Evolutionary conservation across 2,797 vertebrate species (phyloP).

Genomic region (Syngnathus rostellatus): DNA sequence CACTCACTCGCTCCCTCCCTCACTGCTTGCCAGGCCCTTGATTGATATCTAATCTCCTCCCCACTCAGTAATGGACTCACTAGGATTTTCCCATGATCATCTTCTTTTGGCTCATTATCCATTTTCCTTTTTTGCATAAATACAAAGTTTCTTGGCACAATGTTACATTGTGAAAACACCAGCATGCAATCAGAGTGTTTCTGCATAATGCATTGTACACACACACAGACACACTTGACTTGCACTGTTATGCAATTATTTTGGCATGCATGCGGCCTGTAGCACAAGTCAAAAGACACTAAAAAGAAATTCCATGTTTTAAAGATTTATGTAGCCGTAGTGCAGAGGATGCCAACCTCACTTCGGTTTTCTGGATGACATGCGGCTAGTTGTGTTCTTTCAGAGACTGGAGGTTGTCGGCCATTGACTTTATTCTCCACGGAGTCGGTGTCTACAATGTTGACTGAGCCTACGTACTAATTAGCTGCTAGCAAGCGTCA

Average conservation of each 20-base stretch:
- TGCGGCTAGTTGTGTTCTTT: neutral
- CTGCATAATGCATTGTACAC: conserved; percentile 13
- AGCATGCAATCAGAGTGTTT: conserved; percentile 12
- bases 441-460: neutral
- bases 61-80: neutral
- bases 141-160: conserved; percentile 30
- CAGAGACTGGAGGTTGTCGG: neutral
- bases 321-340: neutral
- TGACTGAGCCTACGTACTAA: conserved; percentile 1
- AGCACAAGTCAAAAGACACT: conserved; percentile 3
- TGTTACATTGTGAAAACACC: neutral
- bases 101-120: conserved; percentile 19
- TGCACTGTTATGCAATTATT: conserved; percentile 32
- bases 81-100: conserved; percentile 31
- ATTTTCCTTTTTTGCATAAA: conserved; percentile 18
- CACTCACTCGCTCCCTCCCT: conserved; percentile 25
- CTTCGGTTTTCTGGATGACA: neutral
- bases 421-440: neutral
- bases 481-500: neutral
- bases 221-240: conserved; percentile 10
- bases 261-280: neutral
- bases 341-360: neutral
- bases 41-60: conserved; percentile 48
- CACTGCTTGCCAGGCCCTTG: conserved; percentile 36
- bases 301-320: neutral